phyloP scores from a whole-genome alignment of 1,140 invertebrate species.

The Magallana ariakensis region DNA sequence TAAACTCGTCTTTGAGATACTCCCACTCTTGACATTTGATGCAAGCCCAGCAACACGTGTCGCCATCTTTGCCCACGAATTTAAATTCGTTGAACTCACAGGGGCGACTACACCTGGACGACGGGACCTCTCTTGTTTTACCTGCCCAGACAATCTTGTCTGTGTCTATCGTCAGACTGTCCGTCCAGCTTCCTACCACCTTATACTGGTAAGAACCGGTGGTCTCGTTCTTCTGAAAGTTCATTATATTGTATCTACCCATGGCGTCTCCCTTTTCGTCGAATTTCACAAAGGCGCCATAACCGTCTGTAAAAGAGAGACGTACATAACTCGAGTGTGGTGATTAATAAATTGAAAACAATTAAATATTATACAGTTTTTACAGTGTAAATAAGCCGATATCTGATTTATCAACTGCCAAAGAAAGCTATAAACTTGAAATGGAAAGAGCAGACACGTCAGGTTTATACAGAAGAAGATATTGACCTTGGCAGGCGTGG shows the following conservation, averaged over 20 bases:
- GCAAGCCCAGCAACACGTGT: conserved; percentile 90
- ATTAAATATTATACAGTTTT: too few species aligned
- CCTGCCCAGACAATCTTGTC: conserved; percentile 75
- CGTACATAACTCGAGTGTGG: background rate
- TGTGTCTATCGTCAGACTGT: conserved; percentile 66
- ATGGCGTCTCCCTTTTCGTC: conserved; percentile 81
- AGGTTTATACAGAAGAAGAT: too few species aligned
- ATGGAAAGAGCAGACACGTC: too few species aligned
- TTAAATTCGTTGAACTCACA: conserved; percentile 88
- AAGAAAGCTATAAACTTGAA: too few species aligned
- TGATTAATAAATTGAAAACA: too few species aligned
- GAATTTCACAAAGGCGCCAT: conserved; percentile 75
- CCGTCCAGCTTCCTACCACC: conserved; percentile 74
- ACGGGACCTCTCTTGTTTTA: conserved; percentile 78
- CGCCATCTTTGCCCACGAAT: conserved; percentile 92
- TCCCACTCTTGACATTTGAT: conserved; percentile 84
- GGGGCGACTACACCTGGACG: conserved; percentile 85
- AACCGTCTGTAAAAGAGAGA: conserved; percentile 71
- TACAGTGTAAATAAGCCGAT: too few species aligned
- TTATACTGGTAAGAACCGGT: conserved; percentile 74
- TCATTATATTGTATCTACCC: conserved; percentile 80
- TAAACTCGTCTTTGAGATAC: conserved; percentile 83
- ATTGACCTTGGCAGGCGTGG: too few species aligned
- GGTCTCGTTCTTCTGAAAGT: conserved; percentile 72
- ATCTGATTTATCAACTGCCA: too few species aligned